A percentile compares a stretch with the other conserved stretches of the same genome.
Conservation (phyloP, 2,113 vertebrate genomes). For the Philantomba maxwellii region DNA sequence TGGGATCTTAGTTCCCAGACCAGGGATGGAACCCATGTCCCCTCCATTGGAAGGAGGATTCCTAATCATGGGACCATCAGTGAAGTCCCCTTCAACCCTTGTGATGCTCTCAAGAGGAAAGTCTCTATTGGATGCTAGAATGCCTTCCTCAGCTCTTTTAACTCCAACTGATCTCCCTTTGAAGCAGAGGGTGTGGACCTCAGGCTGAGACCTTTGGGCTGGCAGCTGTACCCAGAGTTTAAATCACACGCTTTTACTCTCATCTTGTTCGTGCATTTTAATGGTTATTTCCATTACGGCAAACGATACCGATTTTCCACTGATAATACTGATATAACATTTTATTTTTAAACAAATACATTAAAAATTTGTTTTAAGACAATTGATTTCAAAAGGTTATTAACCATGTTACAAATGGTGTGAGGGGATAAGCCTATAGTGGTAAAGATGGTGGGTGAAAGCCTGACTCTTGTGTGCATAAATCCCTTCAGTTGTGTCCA, state of each 20-base stretch:
- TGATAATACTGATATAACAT: background rate
- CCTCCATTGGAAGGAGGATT: background rate
- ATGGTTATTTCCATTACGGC: background rate
- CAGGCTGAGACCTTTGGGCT: background rate
- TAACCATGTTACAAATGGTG: background rate
- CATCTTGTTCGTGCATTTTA: background rate
- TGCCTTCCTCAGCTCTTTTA: background rate
- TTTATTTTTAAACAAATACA: background rate
- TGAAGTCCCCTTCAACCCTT: background rate
- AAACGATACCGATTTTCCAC: background rate
- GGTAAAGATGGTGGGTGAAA: background rate
- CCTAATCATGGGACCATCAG: background rate
- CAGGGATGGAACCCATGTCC: background rate
- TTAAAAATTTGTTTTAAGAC: background rate
- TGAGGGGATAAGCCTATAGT: background rate
- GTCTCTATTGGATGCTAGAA: background rate
- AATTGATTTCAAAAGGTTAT: background rate
- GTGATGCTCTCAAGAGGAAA: background rate
- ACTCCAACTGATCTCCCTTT: background rate
- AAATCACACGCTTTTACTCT: background rate
- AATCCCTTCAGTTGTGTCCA: background rate
- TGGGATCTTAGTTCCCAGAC: background rate
- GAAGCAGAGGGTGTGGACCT: background rate
- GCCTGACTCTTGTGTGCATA: background rate
- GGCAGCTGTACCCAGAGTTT: background rate